Evolutionary conservation across 2,888 invertebrate genomes (phyloP).

Genomic region (Hyles lineata): DNA sequence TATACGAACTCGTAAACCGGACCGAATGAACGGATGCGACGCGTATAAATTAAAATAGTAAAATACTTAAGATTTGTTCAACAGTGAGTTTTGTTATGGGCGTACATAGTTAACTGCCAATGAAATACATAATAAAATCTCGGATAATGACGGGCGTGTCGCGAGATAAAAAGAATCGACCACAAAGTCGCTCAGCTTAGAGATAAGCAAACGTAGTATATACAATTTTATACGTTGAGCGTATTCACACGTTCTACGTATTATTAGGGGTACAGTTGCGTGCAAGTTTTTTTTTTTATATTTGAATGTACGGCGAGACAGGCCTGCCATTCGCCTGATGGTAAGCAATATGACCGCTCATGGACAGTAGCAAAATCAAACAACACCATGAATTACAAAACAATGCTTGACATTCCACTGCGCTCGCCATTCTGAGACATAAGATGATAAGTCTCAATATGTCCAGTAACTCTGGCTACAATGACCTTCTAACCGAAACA

Average conservation of each 20-base stretch:
- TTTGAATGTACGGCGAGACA: no score
- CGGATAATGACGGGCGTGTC: not conserved
- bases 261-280: not conserved
- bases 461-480: no score
- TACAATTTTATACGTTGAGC: constrained; percentile 11
- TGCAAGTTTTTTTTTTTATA: not conserved
- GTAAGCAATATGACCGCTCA: no score
- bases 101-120: constrained; percentile 24
- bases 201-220: not conserved
- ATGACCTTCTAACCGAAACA: no score
- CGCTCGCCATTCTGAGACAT: no score
- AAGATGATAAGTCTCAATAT: no score
- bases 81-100: constrained; percentile 14
- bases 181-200: not conserved
- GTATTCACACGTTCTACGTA: constrained; percentile 8
- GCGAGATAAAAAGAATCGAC: constrained; percentile 18
- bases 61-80: constrained; percentile 43
- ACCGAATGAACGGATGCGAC: constrained; percentile 46
- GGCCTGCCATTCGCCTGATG: no score
- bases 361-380: no score
- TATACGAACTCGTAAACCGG: constrained; percentile 53
- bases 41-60: constrained; percentile 50
- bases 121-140: constrained; percentile 26
- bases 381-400: no score
- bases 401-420: no score